Conservation (phyloP, 2,113 vertebrate species). For the Camelus dromedarius region DNA sequence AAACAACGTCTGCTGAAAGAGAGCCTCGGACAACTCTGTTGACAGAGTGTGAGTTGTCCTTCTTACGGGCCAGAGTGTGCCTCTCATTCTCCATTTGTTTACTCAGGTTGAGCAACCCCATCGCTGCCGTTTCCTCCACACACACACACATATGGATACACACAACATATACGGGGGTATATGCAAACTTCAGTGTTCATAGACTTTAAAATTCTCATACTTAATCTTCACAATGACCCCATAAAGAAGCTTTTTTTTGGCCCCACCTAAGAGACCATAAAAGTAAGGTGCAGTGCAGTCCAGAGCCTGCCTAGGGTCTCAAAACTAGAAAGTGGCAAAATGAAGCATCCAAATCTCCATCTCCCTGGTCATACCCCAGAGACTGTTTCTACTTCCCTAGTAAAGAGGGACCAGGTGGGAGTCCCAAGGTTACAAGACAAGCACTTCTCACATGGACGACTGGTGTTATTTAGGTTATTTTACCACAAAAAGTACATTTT, state of each 20-base stretch:
- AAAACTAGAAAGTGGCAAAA: neutral
- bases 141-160: neutral
- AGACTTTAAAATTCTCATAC: neutral
- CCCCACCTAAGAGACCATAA: neutral
- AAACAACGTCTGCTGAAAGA: neutral
- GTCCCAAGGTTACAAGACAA: neutral
- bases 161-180: fast-evolving
- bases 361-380: neutral
- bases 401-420: neutral
- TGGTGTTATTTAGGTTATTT: neutral
- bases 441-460: neutral
- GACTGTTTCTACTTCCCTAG: neutral
- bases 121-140: neutral
- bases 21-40: neutral
- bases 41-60: neutral
- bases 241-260: neutral
- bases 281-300: neutral
- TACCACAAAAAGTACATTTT: neutral
- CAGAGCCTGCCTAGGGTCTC: neutral
- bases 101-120: neutral
- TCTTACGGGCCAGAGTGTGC: neutral
- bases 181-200: neutral
- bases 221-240: neutral
- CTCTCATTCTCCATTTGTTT: neutral
- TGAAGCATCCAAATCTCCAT: neutral